Evolutionary conservation across 92 coral and sea anemone genomes (phyloP), one percentile per base, ranked within the genome.

Genomic region (Umimayanthus kanabou): DNA sequence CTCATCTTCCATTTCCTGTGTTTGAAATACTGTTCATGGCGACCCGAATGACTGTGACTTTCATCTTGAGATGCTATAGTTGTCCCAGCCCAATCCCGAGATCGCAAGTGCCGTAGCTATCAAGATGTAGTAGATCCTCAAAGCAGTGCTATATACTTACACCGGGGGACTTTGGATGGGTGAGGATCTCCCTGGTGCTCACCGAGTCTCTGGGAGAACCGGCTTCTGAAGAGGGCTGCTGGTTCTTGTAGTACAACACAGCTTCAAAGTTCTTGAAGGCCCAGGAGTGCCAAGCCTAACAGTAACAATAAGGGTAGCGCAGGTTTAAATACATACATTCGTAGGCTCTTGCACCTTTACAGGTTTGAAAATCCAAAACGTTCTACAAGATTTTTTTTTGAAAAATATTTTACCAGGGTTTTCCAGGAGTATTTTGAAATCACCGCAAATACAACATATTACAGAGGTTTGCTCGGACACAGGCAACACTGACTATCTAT

Each of bases 251-350:
- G 88, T 95, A 94, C 95, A 95, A 76, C 37, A 97, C 99, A 29
- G 98, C 98, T 75, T 95, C 99, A 58, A 97, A 97, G 91, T 97
- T 97, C 97, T 92, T 92, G 94, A 93, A 97, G 0, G 99, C 99
- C 99, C 99, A 97, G 0, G 98, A 95, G 75, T 97, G 99, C 99
- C 99, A 97, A 5, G 99, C 99, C 96, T 94, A 47, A 33, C 14
- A 5, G 83, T 16, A 28, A 15, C n/a, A 23, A 65, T 9, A 55
- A 37, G 16, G 50, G 82, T 43, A 22, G 39, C 9, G 28, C 69
- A 61, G 0, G 9, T 61, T 7, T 61, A 61, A 61, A 22, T 4
- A 23, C 22, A 4, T 61, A 9, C 9, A 61, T 61, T 20, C n/a
- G 20, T 6, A 4, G 69, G 6, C 1, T 57, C 23, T 13, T 5